Base-by-base conservation (phyloP, 2,888 invertebrate genomes). In the Apocheima hispidaria region DNA sequence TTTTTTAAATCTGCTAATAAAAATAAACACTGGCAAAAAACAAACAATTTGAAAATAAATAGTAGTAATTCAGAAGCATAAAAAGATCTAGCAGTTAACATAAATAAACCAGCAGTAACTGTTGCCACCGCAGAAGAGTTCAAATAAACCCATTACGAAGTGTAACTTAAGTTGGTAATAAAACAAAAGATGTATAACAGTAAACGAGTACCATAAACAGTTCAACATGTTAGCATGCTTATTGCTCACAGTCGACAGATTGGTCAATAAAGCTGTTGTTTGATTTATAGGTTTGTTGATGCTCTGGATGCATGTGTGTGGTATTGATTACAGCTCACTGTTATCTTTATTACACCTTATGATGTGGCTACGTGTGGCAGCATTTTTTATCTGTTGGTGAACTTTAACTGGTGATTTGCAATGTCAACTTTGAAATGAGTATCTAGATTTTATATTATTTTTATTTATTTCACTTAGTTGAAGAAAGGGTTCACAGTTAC, bases 221-320 rank as follows among this genome's bases (percentile, higher is more conserved):
- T 53, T 40, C 12, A 52, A 23, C 33, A 36, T 52, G 50, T 26
- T 38, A 46, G 51, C 58, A 16, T 18, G 40, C 26, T 40, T 26
- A 40, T 16, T 28, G 51, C 40, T 51, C 38, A 5, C 53, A 73
- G 71, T 71, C 70, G 72, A 73, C 72, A 52, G 52, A 58, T 62
- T 69, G 68, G 52, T 69, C 71, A 72, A 74, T 74, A 71, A 70
- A 70, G 65, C 68, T 57, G 33, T 40, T 63, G 58, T 53, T 53
- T 76, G 72, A 79, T 80, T 76, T 76, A 80, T 79, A 55, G 66
- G 66, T 73, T 71, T 78, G 72, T 78, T 79, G 78, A 73, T 74
- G 30, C 28, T 51, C 53, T 21, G 26, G 33, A 38, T 49, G 53
- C 48, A 46, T 61, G 35, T 52, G 55, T 52, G 55, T 36, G 36